Evolutionary conservation across 2,888 invertebrate genomes (phyloP).

Genomic region (Hedychridium roseum): DNA sequence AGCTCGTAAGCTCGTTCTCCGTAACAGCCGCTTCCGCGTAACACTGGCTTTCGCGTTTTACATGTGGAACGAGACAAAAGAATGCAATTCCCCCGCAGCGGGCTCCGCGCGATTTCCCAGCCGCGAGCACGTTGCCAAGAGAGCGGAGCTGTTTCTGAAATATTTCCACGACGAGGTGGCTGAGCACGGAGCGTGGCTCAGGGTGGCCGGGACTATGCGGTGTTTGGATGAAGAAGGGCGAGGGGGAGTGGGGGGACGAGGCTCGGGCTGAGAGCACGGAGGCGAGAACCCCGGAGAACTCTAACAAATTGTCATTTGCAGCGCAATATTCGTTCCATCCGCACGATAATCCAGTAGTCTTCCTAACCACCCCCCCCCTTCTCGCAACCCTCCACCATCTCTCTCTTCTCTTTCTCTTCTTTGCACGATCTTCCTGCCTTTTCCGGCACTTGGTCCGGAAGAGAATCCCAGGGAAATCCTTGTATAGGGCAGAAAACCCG

Average conservation of each 20-base stretch:
- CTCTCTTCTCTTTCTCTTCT: background rate
- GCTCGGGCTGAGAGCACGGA: background rate
- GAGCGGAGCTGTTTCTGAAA: conserved; percentile 34
- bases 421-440: background rate
- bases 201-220: background rate
- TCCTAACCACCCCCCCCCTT: background rate
- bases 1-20: no score
- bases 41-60: no score
- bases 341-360: conserved; percentile 35
- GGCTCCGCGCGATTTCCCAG: conserved; percentile 6
- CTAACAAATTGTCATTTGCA: conserved; percentile 46
- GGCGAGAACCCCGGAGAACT: conserved; percentile 23
- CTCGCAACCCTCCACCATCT: background rate
- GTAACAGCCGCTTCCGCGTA: no score
- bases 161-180: conserved; percentile 29
- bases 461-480: conserved; percentile 29
- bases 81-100: conserved; percentile 21
- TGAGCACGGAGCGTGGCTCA: background rate
- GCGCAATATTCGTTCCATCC: conserved; percentile 41
- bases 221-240: background rate
- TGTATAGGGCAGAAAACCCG: conserved; percentile 33
- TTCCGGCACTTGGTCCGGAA: background rate
- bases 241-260: background rate
- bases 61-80: conserved; percentile 28
- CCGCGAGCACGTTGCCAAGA: conserved; percentile 34